Evolutionary conservation across 2,113 vertebrate species (phyloP).

Genomic region (Hippocampus barbouri): DNA sequence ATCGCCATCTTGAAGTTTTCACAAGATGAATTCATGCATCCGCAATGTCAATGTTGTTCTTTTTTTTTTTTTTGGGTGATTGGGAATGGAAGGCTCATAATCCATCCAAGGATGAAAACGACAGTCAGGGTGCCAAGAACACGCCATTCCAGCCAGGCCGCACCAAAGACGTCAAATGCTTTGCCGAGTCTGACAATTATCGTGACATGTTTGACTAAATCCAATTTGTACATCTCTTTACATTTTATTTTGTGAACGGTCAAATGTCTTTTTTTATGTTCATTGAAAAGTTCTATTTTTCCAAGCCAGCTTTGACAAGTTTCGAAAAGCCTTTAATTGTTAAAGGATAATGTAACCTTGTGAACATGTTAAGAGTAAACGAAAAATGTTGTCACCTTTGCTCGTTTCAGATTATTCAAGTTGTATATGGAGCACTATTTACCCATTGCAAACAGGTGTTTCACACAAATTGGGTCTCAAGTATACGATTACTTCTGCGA

Average conservation of each 20-base stretch:
- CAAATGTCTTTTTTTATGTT: conserved; percentile 89
- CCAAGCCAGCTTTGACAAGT: conserved; percentile 91
- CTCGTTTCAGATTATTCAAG: not conserved
- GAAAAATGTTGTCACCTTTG: conserved; percentile 66
- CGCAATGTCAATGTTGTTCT: not conserved
- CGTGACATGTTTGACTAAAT: conserved; percentile 91
- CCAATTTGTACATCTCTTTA: conserved; percentile 95
- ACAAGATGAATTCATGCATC: not conserved
- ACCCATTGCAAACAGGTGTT: not conserved
- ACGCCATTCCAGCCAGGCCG: conserved; percentile 40
- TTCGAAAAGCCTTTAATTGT: conserved; percentile 97
- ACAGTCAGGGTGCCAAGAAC: conserved; percentile 61
- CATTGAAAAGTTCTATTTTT: conserved; percentile 93
- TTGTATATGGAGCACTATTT: not conserved
- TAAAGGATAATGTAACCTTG: conserved; percentile 87
- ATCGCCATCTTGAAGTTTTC: not conserved
- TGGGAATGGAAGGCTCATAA: conserved; percentile 83
- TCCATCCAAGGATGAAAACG: conserved; percentile 75
- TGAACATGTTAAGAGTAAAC: conserved; percentile 94
- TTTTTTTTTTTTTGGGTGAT: not conserved
- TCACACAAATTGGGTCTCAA: not conserved
- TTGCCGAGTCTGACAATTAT: conserved; percentile 84
- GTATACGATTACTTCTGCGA: not conserved
- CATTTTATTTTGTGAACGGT: conserved; percentile 91
- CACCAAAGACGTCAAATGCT: conserved; percentile 94